Percentiles rank a stretch among this genome's conserved stretches.
phyloP scores from a whole-genome alignment of 2,888 invertebrate species.

The Antheraea assamensis region DNA sequence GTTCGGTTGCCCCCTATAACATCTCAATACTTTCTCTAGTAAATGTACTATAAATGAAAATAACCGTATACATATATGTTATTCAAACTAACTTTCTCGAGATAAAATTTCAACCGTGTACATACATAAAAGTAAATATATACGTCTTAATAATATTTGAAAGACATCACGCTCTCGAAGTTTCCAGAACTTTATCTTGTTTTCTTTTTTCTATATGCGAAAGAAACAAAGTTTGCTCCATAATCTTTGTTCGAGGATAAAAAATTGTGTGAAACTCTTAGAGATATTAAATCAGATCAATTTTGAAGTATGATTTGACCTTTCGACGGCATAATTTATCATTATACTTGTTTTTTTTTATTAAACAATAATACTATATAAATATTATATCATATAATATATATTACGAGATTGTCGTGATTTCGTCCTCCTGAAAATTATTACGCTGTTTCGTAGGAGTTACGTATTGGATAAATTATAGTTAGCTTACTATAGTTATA shows the following conservation, averaged over 20 bases:
- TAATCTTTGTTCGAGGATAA: constrained; percentile 11
- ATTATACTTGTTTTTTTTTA: not conserved
- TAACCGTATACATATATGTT: not conserved
- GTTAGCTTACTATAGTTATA: no score
- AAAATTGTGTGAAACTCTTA: not conserved
- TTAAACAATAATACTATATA: no score
- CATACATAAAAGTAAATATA: not conserved
- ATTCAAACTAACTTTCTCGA: not conserved
- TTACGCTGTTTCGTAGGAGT: no score
- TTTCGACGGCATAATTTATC: not conserved
- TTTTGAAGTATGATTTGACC: not conserved
- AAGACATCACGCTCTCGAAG: not conserved
- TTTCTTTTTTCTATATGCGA: not conserved
- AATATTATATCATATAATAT: no score
- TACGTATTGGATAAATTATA: no score
- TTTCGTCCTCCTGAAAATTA: no score
- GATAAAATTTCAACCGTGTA: not conserved
- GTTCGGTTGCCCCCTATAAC: no score
- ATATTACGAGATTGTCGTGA: no score
- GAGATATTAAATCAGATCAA: constrained; percentile 13
- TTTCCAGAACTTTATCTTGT: not conserved
- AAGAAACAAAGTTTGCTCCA: not conserved
- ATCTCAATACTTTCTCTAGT: no score
- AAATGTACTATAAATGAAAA: no score
- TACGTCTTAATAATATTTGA: not conserved